phyloP scores from a whole-genome alignment of 2,888 invertebrate species.

The Abscondita cerata region DNA sequence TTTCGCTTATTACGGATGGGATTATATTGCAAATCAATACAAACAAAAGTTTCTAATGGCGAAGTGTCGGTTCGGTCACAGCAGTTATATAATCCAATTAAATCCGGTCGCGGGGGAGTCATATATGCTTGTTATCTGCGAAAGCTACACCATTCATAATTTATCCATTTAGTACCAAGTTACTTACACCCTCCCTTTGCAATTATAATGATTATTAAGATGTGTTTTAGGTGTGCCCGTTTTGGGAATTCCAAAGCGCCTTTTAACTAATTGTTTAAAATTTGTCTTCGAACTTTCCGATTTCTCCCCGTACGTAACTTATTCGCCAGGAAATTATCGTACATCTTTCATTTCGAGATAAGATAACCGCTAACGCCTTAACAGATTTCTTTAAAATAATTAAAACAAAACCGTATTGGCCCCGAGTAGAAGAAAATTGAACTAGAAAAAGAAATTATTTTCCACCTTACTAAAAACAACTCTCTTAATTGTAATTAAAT shows the following conservation, averaged over 20 bases:
- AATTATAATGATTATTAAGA: constrained; percentile 29
- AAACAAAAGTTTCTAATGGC: constrained; percentile 20
- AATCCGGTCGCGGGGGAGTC: constrained; percentile 54
- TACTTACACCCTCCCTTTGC: constrained; percentile 30
- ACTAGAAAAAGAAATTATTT: constrained; percentile 32
- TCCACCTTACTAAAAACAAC: constrained; percentile 43
- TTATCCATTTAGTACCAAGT: constrained; percentile 53
- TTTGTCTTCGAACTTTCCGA: neutral
- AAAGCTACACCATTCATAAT: constrained; percentile 55
- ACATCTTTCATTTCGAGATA: no score
- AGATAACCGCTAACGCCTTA: no score
- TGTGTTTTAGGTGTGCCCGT: constrained; percentile 8
- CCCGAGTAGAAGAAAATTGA: constrained; percentile 8
- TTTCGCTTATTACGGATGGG: neutral
- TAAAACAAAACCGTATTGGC: constrained; percentile 7
- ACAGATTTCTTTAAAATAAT: constrained; percentile 4
- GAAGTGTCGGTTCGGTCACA: constrained; percentile 23
- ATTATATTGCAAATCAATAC: constrained; percentile 22
- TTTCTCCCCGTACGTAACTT: no score
- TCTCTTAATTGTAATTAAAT: constrained; percentile 49
- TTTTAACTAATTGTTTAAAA: constrained; percentile 3
- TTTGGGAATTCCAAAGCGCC: constrained; percentile 9
- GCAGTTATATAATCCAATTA: constrained; percentile 57
- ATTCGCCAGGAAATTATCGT: no score
- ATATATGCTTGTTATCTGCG: constrained; percentile 56